Evolutionary conservation across 1,140 invertebrate genomes (phyloP).

Genomic region (fruit fly (Drosophila melanogaster)): Release_6_plus_ISO1_MT NC_004354.4:18407001-18407500

Average conservation of each 20-base stretch:
- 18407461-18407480: background rate
- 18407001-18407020: too few species aligned
- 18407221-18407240: background rate
- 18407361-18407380: slow-evolving; percentile 37
- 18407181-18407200: background rate
- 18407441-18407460: slow-evolving; percentile 2
- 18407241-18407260: background rate
- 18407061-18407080: too few species aligned
- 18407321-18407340: slow-evolving; percentile 38
- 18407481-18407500: background rate
- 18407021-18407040: too few species aligned
- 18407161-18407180: slow-evolving; percentile 3
- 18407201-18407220: background rate
- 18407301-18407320: slow-evolving; percentile 35
- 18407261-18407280: background rate
- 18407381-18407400: slow-evolving; percentile 61
- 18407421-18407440: slow-evolving; percentile 46
- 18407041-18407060: too few species aligned
- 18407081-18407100: background rate
- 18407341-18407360: slow-evolving; percentile 23
- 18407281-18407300: slow-evolving; percentile 19
- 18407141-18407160: background rate
- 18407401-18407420: slow-evolving; percentile 48
- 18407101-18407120: background rate
- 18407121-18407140: background rate